Evolutionary conservation across 2,888 invertebrate genomes (phyloP).

Genomic region (Pollenia labialis): DNA sequence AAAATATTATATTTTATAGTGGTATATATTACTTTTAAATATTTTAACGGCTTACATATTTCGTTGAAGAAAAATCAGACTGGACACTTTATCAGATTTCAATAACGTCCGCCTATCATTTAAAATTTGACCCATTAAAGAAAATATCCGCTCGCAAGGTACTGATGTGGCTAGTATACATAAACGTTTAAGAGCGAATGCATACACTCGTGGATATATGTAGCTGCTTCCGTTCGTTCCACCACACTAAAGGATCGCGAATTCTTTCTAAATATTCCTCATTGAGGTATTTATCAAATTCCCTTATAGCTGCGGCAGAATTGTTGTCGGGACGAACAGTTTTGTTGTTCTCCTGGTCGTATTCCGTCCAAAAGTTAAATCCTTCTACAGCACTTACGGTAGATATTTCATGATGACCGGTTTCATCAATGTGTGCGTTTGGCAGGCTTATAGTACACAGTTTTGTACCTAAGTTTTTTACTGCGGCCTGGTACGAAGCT

Average conservation of each 20-base stretch:
- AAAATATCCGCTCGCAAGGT: background rate
- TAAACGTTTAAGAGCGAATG: background rate
- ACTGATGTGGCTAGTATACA: background rate
- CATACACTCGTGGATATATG: background rate
- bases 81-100: background rate
- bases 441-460: background rate
- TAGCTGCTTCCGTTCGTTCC: slow-evolving; percentile 17
- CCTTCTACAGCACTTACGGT: background rate
- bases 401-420: background rate
- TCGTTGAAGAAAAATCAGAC: slow-evolving; percentile 24
- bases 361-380: slow-evolving; percentile 19
- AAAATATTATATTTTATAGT: too few species aligned
- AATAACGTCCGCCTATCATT: background rate
- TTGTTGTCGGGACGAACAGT: slow-evolving; percentile 13
- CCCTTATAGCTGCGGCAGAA: slow-evolving; percentile 23
- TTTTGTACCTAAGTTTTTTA: background rate
- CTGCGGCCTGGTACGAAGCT: background rate
- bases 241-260: slow-evolving; percentile 17
- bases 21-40: background rate
- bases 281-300: slow-evolving; percentile 14
- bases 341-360: slow-evolving; percentile 16
- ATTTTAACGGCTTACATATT: background rate
- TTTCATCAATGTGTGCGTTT: background rate
- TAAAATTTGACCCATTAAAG: background rate
- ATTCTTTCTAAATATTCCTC: slow-evolving; percentile 17